Conservation (phyloP, 2,888 invertebrate species). For the Pseudococcus viburni region DNA sequence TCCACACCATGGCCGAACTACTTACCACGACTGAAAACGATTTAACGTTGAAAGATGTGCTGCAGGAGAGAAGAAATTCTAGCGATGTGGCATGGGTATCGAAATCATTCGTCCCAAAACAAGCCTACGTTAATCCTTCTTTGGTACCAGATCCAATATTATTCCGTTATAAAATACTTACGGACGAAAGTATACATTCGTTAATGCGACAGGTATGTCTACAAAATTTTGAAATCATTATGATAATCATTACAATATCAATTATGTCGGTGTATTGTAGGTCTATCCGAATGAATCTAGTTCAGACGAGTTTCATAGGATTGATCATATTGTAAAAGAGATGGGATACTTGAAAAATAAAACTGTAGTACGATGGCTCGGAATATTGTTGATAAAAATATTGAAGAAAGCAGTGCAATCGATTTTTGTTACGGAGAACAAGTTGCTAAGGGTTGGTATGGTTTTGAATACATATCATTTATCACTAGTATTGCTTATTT, state of each 20-base stretch:
- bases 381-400: conserved; percentile 56
- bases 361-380: conserved; percentile 34
- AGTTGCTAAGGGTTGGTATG: conserved; percentile 53
- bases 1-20: not conserved
- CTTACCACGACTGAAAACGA: not conserved
- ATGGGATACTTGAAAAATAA: conserved; percentile 44
- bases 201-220: conserved; percentile 33
- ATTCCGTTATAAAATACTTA: conserved; percentile 43
- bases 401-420: conserved; percentile 43
- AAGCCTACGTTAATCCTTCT: not conserved
- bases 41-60: not conserved
- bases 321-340: conserved; percentile 22
- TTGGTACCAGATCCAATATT: conserved; percentile 7
- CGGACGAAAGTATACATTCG: conserved; percentile 11
- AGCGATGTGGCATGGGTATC: conserved; percentile 51
- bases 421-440: conserved; percentile 49
- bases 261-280: not conserved
- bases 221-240: not conserved
- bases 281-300: conserved; percentile 37
- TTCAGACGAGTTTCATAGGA: not conserved
- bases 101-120: conserved; percentile 34
- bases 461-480: not conserved
- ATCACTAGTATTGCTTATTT: not conserved
- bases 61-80: conserved; percentile 24
- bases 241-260: no score